phyloP scores from a whole-genome alignment of 2,888 invertebrate species.

The Dexiosoma caninum region DNA sequence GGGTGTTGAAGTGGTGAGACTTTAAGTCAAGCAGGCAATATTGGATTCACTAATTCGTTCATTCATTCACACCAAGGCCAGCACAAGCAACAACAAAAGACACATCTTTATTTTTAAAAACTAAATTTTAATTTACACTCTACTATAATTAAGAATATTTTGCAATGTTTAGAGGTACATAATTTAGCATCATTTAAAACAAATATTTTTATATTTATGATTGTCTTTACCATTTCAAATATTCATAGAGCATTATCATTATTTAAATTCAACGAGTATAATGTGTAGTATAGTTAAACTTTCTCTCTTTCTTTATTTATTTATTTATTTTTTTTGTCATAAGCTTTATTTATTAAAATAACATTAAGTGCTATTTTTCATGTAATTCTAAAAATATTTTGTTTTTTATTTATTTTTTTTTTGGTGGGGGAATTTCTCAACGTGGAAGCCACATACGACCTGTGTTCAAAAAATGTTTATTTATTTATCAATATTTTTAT shows the following conservation, averaged over 20 bases:
- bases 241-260: slow-evolving; percentile 14
- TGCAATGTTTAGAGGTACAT: not conserved
- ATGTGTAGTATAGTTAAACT: slow-evolving; percentile 37
- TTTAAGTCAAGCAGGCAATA: slow-evolving; percentile 66
- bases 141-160: not conserved
- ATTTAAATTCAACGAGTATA: no score
- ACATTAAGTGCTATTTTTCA: not conserved
- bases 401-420: no score
- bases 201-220: not conserved
- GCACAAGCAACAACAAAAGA: slow-evolving; percentile 10
- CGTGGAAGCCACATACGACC: no score
- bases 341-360: slow-evolving; percentile 44
- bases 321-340: slow-evolving; percentile 29
- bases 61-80: slow-evolving; percentile 1
- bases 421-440: no score
- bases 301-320: slow-evolving; percentile 51
- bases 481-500: no score
- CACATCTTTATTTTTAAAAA: not conserved
- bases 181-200: not conserved
- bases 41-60: no score
- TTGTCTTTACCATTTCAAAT: not conserved
- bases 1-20: slow-evolving; percentile 75
- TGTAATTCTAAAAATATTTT: slow-evolving; percentile 3
- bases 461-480: no score
- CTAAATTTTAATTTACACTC: slow-evolving; percentile 28